Base-by-base conservation (phyloP, 2,888 invertebrate genomes). In the Heteromyza rotundicornis region DNA sequence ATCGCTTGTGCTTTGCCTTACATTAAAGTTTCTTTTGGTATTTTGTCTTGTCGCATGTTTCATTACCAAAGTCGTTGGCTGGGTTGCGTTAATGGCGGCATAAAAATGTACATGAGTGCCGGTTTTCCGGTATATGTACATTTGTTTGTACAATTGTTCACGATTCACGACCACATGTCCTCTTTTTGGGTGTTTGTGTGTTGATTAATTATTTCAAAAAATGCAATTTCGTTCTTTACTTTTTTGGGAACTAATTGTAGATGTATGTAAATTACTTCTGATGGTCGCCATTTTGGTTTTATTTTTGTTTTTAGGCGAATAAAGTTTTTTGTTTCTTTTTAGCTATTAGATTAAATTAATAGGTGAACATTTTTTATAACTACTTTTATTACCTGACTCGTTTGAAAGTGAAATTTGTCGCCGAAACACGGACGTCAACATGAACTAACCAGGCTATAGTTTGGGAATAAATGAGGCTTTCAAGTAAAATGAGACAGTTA, bases 171-270 rank as follows among this genome's bases (percentile, higher is more conserved):
- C 24, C 52, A 16, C 27, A 24, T 52, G 52, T 52, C 17, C 32
- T n/a, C 24, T 27, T 52, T n/a, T n/a, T n/a, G n/a, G n/a, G n/a
- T n/a, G n/a, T n/a, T n/a, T n/a, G n/a, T 5, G 52, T 27, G 32
- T 52, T 52, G 52, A 52, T 52, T 52, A 52, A 24, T 52, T 52
- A 52, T 52, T 27, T 24, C 16, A 24, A 52, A 24, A 52, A 24
- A 24, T 52, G 24, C 24, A 47, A 47, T 47, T 47, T 47, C 20
- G 20, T 19, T 47, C 47, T 19, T 20, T 47, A 12, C 14, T n/a
- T n/a, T n/a, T n/a, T n/a, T n/a, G n/a, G 47, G 19, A 19, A 47
- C 20, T 47, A 47, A 47, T 47, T 47, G 47, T 19, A 47, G 2
- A 14, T n/a, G n/a, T 47, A 19, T 19, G 20, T 47, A 20, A 47